Evolutionary conservation across 2,888 invertebrate genomes (phyloP).

Genomic region (Eupithecia centaureata): DNA sequence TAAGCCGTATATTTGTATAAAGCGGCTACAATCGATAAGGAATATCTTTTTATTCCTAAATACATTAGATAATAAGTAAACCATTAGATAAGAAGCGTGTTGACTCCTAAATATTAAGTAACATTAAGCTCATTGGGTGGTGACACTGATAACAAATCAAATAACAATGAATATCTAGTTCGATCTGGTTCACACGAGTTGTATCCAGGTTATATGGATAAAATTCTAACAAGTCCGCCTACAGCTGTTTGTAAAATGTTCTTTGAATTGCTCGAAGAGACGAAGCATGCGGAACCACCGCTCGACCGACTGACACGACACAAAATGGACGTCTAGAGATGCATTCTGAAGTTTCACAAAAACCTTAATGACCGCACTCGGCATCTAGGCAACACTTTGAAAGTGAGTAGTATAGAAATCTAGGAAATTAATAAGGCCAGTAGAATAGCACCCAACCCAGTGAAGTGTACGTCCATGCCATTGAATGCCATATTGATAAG

Average conservation of each 20-base stretch:
- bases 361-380: slow-evolving; percentile 40
- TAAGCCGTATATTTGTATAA: not conserved
- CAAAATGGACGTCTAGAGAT: slow-evolving; percentile 48
- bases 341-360: slow-evolving; percentile 41
- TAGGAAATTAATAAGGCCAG: slow-evolving; percentile 20
- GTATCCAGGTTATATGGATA: slow-evolving; percentile 7
- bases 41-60: not conserved
- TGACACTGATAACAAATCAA: slow-evolving; percentile 24
- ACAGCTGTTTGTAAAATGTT: slow-evolving; percentile 47
- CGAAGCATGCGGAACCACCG: slow-evolving; percentile 70
- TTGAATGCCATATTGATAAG: not conserved
- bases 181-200: slow-evolving; percentile 12
- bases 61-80: slow-evolving; percentile 24
- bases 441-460: slow-evolving; percentile 2
- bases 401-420: slow-evolving; percentile 34
- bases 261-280: slow-evolving; percentile 58
- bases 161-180: slow-evolving; percentile 26
- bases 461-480: not conserved
- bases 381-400: slow-evolving; percentile 38
- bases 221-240: slow-evolving; percentile 9
- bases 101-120: slow-evolving; percentile 43
- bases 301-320: slow-evolving; percentile 73
- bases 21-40: not conserved
- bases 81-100: slow-evolving; percentile 39
- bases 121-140: slow-evolving; percentile 27